These are phyloP conservation scores for Tachina grossa DNA, from an alignment of 2,888 invertebrate species.

Conservation along the genomic window DNA sequence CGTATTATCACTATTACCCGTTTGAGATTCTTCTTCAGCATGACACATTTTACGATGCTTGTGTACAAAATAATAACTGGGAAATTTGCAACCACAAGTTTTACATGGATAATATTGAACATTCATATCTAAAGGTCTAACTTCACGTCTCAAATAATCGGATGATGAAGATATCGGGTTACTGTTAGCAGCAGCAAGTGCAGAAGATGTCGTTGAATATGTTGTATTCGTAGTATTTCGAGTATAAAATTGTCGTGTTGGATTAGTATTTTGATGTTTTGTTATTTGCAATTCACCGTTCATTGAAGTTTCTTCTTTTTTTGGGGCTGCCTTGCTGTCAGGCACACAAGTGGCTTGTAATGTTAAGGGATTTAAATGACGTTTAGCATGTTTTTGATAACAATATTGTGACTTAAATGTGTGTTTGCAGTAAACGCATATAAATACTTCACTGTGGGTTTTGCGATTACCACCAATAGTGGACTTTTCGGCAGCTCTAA, in stretches of 20 bases:
- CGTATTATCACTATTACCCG: conserved; percentile 18
- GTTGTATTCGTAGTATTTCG: conserved; percentile 44
- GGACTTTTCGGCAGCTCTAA: conserved; percentile 40
- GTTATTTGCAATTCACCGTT: conserved; percentile 46
- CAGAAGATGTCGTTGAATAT: conserved; percentile 24
- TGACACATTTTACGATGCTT: conserved; percentile 95
- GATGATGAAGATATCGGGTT: conserved; percentile 67
- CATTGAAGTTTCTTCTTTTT: conserved; percentile 24
- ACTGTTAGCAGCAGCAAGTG: conserved; percentile 9
- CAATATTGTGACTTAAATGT: conserved; percentile 93
- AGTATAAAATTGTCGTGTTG: conserved; percentile 41
- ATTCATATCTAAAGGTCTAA: conserved; percentile 88
- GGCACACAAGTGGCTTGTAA: conserved; percentile 78
- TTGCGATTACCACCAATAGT: conserved; percentile 49
- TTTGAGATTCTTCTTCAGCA: conserved; percentile 82
- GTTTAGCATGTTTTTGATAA: conserved; percentile 90
- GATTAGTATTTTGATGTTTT: conserved; percentile 49
- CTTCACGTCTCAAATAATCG: conserved; percentile 84
- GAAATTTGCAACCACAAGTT: conserved; percentile 95
- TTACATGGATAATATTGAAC: conserved; percentile 97
- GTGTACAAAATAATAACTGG: conserved; percentile 96
- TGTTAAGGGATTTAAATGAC: conserved; percentile 87
- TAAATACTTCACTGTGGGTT: conserved; percentile 84
- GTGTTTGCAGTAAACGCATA: conserved; percentile 90
- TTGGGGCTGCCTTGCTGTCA: conserved; percentile 26